Conservation (phyloP, 2,888 invertebrate genomes). For the Magallana nippona region DNA sequence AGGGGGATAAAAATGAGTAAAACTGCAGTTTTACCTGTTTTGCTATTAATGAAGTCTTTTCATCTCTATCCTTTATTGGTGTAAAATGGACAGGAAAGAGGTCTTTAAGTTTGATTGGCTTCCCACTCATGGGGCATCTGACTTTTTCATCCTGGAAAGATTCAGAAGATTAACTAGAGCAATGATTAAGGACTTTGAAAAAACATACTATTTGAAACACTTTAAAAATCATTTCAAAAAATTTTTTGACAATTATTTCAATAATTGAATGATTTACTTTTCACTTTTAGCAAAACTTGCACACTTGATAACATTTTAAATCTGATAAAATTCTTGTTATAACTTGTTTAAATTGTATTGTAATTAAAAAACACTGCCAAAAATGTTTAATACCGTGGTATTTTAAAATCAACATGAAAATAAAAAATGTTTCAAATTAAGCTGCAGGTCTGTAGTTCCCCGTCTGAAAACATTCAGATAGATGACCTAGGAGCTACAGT, state of each 20-base stretch:
- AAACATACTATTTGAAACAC: not conserved
- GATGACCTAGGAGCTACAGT: too few relatives aligned
- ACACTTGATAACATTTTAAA: too few relatives aligned
- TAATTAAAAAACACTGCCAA: too few relatives aligned
- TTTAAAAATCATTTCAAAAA: not conserved
- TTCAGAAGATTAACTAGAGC: not conserved
- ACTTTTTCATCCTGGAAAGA: slow-evolving; percentile 85
- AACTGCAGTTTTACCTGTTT: slow-evolving; percentile 84
- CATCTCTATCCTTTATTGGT: slow-evolving; percentile 91
- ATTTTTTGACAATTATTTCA: not conserved
- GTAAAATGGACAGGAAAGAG: slow-evolving; percentile 96
- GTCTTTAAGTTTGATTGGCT: slow-evolving; percentile 93
- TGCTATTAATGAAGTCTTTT: slow-evolving; percentile 91
- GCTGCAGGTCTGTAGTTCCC: too few relatives aligned
- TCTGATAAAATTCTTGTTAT: too few relatives aligned
- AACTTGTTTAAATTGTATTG: too few relatives aligned
- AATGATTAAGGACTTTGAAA: not conserved
- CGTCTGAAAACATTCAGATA: too few relatives aligned
- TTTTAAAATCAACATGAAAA: too few relatives aligned
- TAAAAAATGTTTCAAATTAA: too few relatives aligned
- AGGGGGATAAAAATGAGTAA: too few relatives aligned
- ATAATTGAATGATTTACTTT: not conserved
- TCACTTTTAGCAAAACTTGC: not conserved
- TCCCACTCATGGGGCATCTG: slow-evolving; percentile 91
- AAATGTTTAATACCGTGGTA: too few relatives aligned